A percentile compares a stretch with the other conserved stretches of the same genome.
Evolutionary conservation across 2,888 invertebrate species (phyloP).

Genomic region (Eupeodes latifasciatus): DNA sequence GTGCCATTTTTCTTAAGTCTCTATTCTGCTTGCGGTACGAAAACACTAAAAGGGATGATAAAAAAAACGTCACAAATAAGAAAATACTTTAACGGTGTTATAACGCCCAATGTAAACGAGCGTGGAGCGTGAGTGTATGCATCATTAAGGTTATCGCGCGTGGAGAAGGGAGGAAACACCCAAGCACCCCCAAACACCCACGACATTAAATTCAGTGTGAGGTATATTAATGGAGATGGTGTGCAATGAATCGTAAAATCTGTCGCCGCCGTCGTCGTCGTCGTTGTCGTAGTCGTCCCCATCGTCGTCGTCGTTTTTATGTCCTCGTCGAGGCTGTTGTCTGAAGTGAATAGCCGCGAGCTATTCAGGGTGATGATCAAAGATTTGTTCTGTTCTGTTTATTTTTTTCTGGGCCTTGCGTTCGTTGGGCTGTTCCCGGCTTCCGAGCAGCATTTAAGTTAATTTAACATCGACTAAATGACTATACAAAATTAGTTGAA

Average conservation of each 20-base stretch:
- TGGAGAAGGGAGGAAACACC: slow-evolving; percentile 32
- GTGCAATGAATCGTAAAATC: slow-evolving; percentile 72
- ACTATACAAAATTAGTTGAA: slow-evolving; percentile 48
- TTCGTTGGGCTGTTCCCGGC: not conserved
- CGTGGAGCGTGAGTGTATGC: slow-evolving; percentile 53
- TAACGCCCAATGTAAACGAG: slow-evolving; percentile 46
- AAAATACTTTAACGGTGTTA: slow-evolving; percentile 54
- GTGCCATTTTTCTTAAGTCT: slow-evolving; percentile 74
- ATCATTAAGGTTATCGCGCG: slow-evolving; percentile 61
- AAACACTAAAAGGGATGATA: slow-evolving; percentile 42
- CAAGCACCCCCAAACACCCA: slow-evolving; percentile 8
- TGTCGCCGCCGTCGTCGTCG: slow-evolving; percentile 48
- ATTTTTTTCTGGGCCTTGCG: slow-evolving; percentile 38
- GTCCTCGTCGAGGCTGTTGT: slow-evolving; percentile 39
- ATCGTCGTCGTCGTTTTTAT: slow-evolving; percentile 3
- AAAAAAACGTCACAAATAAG: slow-evolving; percentile 58
- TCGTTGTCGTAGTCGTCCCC: slow-evolving; percentile 20
- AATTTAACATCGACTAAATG: slow-evolving; percentile 63
- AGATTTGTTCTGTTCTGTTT: slow-evolving; percentile 53
- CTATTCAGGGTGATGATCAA: slow-evolving; percentile 72
- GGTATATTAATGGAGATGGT: slow-evolving; percentile 58
- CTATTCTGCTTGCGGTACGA: slow-evolving; percentile 59
- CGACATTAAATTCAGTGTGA: slow-evolving; percentile 53
- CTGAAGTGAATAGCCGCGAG: slow-evolving; percentile 70
- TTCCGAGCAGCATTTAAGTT: slow-evolving; percentile 40